phyloP scores from a whole-genome alignment of 2,888 invertebrate species.

The Andrena marginata region DNA sequence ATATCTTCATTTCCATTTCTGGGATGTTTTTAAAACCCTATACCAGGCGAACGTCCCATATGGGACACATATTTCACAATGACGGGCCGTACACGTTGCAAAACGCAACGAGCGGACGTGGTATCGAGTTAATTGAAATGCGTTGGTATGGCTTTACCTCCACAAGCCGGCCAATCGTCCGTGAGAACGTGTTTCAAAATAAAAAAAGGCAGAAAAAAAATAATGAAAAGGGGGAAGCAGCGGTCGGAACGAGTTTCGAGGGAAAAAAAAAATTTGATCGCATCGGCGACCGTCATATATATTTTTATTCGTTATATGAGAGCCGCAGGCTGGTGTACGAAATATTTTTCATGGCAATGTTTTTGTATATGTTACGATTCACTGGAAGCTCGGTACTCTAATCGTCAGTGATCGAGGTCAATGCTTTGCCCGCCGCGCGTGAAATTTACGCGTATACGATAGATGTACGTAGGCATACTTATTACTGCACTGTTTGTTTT shows the following conservation, averaged over 20 bases:
- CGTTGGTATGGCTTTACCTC: slow-evolving; percentile 52
- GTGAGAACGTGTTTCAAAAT: slow-evolving; percentile 48
- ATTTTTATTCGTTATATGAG: neutral
- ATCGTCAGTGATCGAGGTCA: neutral
- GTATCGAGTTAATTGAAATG: slow-evolving; percentile 72
- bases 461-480: no score
- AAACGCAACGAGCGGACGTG: slow-evolving; percentile 60
- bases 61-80: slow-evolving; percentile 81
- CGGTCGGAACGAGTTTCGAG: slow-evolving; percentile 20
- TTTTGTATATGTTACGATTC: neutral
- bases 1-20: slow-evolving; percentile 79
- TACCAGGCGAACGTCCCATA: slow-evolving; percentile 77
- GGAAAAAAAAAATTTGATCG: slow-evolving; percentile 29
- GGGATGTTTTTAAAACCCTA: slow-evolving; percentile 75
- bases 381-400: neutral
- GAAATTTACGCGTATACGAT: no score
- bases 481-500: no score
- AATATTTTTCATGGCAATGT: neutral
- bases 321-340: neutral
- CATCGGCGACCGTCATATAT: neutral
- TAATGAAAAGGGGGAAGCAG: neutral
- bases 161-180: slow-evolving; percentile 55
- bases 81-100: slow-evolving; percentile 65
- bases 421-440: neutral
- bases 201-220: slow-evolving; percentile 6